These are phyloP conservation scores for Panagrolaimus sp. DNA, from an alignment of 1,140 invertebrate genomes.

Conservation along the genomic window DNA sequence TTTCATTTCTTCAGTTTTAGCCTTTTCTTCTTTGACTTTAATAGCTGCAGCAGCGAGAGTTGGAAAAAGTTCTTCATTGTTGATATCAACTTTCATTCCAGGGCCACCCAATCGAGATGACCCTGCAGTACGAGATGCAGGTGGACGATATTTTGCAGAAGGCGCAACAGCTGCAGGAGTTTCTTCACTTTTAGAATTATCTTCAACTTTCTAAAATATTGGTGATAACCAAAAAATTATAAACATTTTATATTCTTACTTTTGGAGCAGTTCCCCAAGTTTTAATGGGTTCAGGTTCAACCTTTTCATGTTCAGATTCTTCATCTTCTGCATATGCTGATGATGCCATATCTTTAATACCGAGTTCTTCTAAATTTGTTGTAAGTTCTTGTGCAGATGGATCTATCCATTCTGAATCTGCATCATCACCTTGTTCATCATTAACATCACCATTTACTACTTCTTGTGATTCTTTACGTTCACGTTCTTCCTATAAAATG, in stretches of 20 bases:
- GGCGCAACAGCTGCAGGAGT: background rate
- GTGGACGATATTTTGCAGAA: background rate
- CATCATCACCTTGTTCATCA: background rate
- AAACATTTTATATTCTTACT: background rate
- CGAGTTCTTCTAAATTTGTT: slow-evolving; percentile 6
- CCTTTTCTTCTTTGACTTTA: background rate
- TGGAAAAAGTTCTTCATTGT: slow-evolving; percentile 3
- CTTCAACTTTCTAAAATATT: background rate
- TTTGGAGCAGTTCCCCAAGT: background rate
- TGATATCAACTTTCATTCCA: background rate
- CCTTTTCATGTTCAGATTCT: slow-evolving; percentile 2
- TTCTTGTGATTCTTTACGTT: background rate
- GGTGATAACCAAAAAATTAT: slow-evolving; percentile 1
- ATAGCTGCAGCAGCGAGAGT: background rate
- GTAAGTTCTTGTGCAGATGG: background rate
- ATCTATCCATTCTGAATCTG: slow-evolving; percentile 3
- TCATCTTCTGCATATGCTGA: background rate
- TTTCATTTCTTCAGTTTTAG: background rate
- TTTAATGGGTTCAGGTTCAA: background rate
- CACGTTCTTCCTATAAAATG: slow-evolving; percentile 1
- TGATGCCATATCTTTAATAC: slow-evolving; percentile 2
- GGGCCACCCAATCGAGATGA: background rate
- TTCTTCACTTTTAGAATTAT: background rate
- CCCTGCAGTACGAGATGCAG: background rate
- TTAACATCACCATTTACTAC: background rate